Evolutionary conservation across 2,113 vertebrate species (phyloP).

Genomic region (Ramphastos sulfuratus): DNA sequence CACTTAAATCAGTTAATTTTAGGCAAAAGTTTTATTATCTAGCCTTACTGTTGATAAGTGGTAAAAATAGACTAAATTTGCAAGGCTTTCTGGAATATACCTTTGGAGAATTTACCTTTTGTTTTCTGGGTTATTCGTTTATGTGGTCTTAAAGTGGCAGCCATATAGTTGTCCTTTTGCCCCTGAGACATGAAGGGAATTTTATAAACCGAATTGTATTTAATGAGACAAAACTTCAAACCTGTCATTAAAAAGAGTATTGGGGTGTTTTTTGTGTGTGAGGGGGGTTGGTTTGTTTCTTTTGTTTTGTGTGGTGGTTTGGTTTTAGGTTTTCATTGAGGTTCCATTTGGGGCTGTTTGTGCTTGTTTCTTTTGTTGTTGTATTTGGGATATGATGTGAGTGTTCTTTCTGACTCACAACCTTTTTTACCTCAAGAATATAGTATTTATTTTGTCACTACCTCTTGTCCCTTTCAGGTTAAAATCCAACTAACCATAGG

Average conservation of each 20-base stretch:
- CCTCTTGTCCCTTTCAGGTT: background rate
- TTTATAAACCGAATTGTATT: background rate
- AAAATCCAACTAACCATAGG: background rate
- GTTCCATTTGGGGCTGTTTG: no score
- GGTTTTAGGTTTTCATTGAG: no score
- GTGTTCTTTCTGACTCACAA: accelerated
- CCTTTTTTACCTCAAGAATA: background rate
- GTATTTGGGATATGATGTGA: accelerated
- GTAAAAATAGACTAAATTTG: background rate
- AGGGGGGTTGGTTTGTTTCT: no score
- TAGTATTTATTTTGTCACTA: background rate
- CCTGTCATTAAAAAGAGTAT: background rate
- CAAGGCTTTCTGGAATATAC: background rate
- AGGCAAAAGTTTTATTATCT: background rate
- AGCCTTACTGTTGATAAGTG: background rate
- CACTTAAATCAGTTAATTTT: background rate
- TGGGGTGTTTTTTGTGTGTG: no score
- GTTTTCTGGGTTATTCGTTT: background rate
- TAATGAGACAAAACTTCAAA: background rate
- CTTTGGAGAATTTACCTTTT: background rate
- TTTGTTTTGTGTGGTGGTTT: no score
- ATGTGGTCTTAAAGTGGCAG: background rate
- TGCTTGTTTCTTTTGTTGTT: background rate
- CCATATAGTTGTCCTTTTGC: background rate
- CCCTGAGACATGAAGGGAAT: background rate